Evolutionary conservation across 2,113 vertebrate species (phyloP).

Genomic region (Manacus vitellinus): DNA sequence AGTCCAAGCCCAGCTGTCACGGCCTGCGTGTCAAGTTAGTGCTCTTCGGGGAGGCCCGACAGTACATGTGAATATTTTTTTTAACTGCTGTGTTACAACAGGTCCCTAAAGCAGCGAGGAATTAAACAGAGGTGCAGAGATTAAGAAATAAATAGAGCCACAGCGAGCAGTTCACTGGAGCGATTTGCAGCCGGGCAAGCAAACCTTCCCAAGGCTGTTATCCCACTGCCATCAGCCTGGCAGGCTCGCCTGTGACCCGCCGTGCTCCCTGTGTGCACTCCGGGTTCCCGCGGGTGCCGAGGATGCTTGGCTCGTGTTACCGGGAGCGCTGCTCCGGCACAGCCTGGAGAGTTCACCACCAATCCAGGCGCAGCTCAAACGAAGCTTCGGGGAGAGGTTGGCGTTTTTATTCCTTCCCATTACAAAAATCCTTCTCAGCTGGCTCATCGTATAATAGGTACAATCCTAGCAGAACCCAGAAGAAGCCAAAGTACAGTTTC

Average conservation of each 20-base stretch:
- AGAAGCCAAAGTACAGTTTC: not conserved
- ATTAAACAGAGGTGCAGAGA: conserved; percentile 59
- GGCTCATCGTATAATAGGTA: not conserved
- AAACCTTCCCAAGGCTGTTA: not conserved
- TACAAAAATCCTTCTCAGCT: not conserved
- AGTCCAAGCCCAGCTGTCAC: conserved; percentile 54
- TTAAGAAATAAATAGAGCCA: conserved; percentile 62
- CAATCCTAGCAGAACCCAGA: not conserved
- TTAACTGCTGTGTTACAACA: conserved; percentile 64
- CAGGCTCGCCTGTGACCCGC: not conserved
- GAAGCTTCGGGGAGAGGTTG: not conserved
- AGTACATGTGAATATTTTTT: conserved; percentile 79
- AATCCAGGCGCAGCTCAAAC: not conserved
- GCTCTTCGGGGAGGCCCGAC: conserved; percentile 81
- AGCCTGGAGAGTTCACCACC: not conserved
- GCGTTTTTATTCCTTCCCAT: not conserved
- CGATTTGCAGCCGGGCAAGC: not conserved
- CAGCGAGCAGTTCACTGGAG: not conserved
- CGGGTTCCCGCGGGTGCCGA: not conserved
- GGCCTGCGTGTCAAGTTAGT: conserved; percentile 79
- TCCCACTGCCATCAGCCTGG: not conserved
- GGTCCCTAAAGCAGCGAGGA: conserved; percentile 61
- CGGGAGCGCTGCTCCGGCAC: not conserved
- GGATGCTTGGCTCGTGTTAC: not conserved
- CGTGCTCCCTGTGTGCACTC: not conserved